phyloP scores from a whole-genome alignment of 2,113 vertebrate species.

The Rhegmatorhina hoffmannsi region DNA sequence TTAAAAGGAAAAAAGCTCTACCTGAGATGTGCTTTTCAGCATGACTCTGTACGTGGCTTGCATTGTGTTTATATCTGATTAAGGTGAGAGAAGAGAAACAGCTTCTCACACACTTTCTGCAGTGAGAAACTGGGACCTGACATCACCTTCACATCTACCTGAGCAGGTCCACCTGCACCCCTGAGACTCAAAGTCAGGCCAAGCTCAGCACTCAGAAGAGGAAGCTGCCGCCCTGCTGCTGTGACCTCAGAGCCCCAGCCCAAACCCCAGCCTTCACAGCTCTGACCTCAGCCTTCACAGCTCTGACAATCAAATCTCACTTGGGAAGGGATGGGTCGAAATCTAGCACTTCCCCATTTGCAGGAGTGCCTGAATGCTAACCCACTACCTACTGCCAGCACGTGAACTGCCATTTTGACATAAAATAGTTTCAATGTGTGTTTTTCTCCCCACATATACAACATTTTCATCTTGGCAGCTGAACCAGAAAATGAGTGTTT shows the following conservation, averaged over 20 bases:
- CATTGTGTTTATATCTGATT: background rate
- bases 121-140: background rate
- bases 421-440: background rate
- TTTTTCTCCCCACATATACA: background rate
- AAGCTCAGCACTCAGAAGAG: background rate
- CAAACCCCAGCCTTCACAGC: background rate
- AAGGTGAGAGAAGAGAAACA: background rate
- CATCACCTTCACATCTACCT: no score
- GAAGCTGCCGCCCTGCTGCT: background rate
- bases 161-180: background rate
- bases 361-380: background rate
- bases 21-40: background rate
- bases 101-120: background rate
- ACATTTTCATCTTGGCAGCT: background rate
- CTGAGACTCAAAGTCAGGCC: background rate
- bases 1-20: background rate
- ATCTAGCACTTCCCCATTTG: background rate
- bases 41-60: background rate
- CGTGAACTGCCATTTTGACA: background rate
- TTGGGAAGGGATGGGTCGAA: background rate
- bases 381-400: background rate
- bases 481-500: background rate
- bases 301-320: rapidly evolving
- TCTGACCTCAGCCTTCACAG: background rate
- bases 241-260: background rate